Evolutionary conservation across 2,797 vertebrate genomes (phyloP), one percentile per base, ranked within the genome.

Genomic region (Moxostoma hubbsi): DNA sequence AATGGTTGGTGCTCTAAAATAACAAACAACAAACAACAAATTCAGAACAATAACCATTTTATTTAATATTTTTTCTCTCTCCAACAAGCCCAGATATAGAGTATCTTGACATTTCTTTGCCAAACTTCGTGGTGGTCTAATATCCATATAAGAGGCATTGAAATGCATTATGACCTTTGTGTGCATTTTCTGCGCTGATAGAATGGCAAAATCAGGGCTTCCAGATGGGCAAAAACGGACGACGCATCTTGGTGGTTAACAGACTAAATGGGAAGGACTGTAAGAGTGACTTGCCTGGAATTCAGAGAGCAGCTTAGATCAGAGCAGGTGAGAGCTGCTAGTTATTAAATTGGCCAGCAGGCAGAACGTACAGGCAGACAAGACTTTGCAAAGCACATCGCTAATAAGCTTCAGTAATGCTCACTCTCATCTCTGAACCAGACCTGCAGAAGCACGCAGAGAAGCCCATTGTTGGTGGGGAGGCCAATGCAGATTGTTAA

Each of bases 331-430:
- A 83, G 77, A 54, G 73, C 51, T 79, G 82, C 67, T 67, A 54
- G 77, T 83, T 83, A 83, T 83, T 83, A 83, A 83, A 80, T 62
- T 72, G 81, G 71, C 76, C 65, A 57, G 75, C 71, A 65, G 77
- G 81, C 72, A 62, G 66, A 79, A 75, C 45, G 77, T 68, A 46
- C 76, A 76, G 76, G 81, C 76, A 75, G 49, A 65, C 49, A 4
- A 72, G 73, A 79, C 51, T 67, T 76, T 53, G 67, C 54, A 80
- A 80, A 80, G 77, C 47, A 54, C 54, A 70, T 73, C 49, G 4
- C 77, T 83, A 80, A 83, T 80, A 73, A 83, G 77, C 73, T 76
- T 51, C 73, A 11, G 72, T 71, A 79, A 79, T 79, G 77, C 66
- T 13, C 66, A 6, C 66, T 75, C 66, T 73, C 67, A 55, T 83